Conservation (phyloP, 2,888 invertebrate genomes). For the Epistrophe eligans region DNA sequence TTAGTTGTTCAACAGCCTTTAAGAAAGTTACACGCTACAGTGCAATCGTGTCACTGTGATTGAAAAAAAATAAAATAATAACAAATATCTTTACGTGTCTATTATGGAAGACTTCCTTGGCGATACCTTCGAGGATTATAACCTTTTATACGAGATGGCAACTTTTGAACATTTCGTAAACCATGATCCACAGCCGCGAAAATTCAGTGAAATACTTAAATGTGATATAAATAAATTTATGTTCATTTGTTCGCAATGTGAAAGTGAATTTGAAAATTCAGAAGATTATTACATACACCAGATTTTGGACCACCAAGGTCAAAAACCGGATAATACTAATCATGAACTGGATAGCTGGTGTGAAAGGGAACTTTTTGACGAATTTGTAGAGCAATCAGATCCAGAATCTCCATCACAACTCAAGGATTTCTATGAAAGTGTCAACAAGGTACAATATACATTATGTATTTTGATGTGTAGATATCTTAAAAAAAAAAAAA, state of each 20-base stretch:
- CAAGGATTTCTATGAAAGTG: conserved; percentile 62
- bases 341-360: conserved; percentile 56
- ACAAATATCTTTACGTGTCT: conserved; percentile 6
- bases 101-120: conserved; percentile 60
- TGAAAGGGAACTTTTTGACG: conserved; percentile 59
- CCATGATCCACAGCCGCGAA: conserved; percentile 70
- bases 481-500: neutral
- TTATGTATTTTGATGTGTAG: neutral
- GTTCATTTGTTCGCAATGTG: conserved; percentile 70
- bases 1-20: conserved; percentile 68
- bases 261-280: conserved; percentile 67
- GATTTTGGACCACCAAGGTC: conserved; percentile 59
- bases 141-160: conserved; percentile 55
- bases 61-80: neutral
- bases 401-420: conserved; percentile 26
- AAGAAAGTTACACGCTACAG: conserved; percentile 53
- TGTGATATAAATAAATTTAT: conserved; percentile 73
- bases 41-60: neutral
- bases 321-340: conserved; percentile 30
- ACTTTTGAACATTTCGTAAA: conserved; percentile 64
- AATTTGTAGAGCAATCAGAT: conserved; percentile 50
- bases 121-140: conserved; percentile 63
- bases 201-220: conserved; percentile 67
- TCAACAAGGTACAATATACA: conserved; percentile 57
- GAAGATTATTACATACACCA: conserved; percentile 65